A percentile compares a stretch with the other conserved stretches of the same genome.
Evolutionary conservation across 2,113 vertebrate species (phyloP).

Genomic region (Microtus richardsoni): DNA sequence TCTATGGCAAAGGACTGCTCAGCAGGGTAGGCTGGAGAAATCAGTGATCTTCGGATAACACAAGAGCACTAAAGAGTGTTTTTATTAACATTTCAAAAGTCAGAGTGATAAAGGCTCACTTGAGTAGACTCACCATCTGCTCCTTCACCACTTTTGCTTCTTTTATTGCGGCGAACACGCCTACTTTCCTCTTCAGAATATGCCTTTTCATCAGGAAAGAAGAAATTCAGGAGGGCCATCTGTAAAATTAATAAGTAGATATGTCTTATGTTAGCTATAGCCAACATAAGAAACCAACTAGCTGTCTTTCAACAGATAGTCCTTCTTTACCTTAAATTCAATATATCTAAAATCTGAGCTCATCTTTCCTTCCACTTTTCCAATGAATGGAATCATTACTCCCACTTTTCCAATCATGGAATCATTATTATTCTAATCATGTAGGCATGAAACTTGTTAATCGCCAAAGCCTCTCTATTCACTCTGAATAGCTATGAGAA

Average conservation of each 20-base stretch:
- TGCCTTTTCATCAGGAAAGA: constrained; percentile 86
- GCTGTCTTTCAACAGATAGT: constrained; percentile 29
- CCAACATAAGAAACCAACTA: constrained; percentile 4
- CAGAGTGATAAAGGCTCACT: constrained; percentile 42
- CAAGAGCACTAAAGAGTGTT: neutral
- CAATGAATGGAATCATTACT: neutral
- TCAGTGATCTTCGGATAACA: neutral
- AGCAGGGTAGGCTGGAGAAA: constrained; percentile 25
- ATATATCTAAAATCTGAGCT: neutral
- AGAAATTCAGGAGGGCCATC: constrained; percentile 88
- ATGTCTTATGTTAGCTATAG: constrained; percentile 23
- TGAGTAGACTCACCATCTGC: constrained; percentile 86
- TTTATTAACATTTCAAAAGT: neutral
- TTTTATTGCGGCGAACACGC: constrained; percentile 86
- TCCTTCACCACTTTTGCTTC: constrained; percentile 90
- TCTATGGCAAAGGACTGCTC: constrained; percentile 18
- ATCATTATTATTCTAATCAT: constrained; percentile 5
- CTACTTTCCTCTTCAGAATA: constrained; percentile 84
- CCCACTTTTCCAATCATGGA: neutral
- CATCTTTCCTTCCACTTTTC: neutral
- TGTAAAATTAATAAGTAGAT: constrained; percentile 76
- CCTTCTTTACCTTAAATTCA: constrained; percentile 53
- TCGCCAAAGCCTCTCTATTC: constrained; percentile 23
- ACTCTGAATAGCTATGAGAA: neutral
- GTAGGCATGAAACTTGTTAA: constrained; percentile 24